Evolutionary conservation across 2,888 invertebrate species (phyloP).

Genomic region (Pollenia labialis): DNA sequence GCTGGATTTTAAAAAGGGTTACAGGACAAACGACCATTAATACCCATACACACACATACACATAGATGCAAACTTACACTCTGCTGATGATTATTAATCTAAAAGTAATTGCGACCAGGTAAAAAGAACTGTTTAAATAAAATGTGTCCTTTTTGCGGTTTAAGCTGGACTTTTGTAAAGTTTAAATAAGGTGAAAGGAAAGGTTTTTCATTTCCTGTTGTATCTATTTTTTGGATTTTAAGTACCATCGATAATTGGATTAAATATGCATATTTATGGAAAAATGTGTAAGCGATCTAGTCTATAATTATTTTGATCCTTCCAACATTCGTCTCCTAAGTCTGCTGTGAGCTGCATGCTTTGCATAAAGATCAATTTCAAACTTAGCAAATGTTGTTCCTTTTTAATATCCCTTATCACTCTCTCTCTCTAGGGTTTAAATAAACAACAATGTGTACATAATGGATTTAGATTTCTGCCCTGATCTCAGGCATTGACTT

Average conservation of each 20-base stretch:
- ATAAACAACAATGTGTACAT: neutral
- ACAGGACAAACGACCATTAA: neutral
- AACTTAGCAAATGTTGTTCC: too few relatives aligned
- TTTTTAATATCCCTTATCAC: too few relatives aligned
- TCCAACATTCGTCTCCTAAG: constrained; percentile 21
- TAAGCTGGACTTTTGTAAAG: neutral
- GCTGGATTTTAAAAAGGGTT: constrained; percentile 33
- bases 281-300: constrained; percentile 48
- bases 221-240: constrained; percentile 54
- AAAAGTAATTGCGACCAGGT: constrained; percentile 14
- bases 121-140: neutral
- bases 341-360: neutral
- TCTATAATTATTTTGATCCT: constrained; percentile 37
- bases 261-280: constrained; percentile 58
- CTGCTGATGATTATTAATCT: constrained; percentile 11
- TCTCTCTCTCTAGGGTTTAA: neutral
- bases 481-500: constrained; percentile 50
- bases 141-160: constrained; percentile 1
- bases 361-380: too few relatives aligned
- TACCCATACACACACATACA: neutral
- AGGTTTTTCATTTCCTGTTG: constrained; percentile 45
- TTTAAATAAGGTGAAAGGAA: neutral
- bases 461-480: neutral
- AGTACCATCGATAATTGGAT: constrained; percentile 74
- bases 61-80: neutral